Evolutionary conservation across 2,888 invertebrate genomes (phyloP).

Genomic region (Thelaira solivaga): DNA sequence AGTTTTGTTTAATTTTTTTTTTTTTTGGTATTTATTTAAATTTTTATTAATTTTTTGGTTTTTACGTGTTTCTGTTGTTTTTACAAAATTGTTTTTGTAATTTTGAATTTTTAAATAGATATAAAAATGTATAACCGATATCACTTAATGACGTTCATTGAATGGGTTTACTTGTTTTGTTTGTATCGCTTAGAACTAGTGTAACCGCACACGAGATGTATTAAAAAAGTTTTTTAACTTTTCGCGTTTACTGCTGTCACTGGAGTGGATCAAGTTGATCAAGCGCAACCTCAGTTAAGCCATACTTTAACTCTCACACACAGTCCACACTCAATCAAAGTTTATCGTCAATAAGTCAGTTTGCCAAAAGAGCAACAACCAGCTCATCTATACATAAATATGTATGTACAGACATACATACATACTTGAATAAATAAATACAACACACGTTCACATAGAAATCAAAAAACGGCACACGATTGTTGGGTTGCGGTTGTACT

Average conservation of each 20-base stretch:
- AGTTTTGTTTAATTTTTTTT: constrained; percentile 23
- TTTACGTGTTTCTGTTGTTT: neutral
- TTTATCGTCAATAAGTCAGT: constrained; percentile 36
- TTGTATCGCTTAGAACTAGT: constrained; percentile 40
- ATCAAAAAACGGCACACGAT: constrained; percentile 58
- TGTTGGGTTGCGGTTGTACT: constrained; percentile 38
- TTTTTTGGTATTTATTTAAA: neutral
- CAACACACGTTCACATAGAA: constrained; percentile 35
- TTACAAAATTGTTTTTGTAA: neutral
- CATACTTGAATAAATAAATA: no score
- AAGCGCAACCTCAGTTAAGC: constrained; percentile 63
- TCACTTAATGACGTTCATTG: neutral
- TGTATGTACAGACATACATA: no score
- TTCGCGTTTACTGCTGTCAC: constrained; percentile 61
- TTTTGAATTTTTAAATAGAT: constrained; percentile 26
- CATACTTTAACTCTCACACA: constrained; percentile 49
- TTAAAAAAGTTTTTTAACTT: constrained; percentile 34
- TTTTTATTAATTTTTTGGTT: no score
- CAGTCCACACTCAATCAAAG: constrained; percentile 22
- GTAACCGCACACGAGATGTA: constrained; percentile 34
- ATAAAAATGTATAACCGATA: constrained; percentile 35
- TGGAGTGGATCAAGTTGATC: constrained; percentile 63
- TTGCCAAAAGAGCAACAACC: neutral
- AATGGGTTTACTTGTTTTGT: neutral
- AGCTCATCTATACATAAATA: no score